These are phyloP conservation scores for Hirtodrosophila confusa DNA, from an alignment of 2,888 invertebrate genomes.

Conservation along the genomic window DNA sequence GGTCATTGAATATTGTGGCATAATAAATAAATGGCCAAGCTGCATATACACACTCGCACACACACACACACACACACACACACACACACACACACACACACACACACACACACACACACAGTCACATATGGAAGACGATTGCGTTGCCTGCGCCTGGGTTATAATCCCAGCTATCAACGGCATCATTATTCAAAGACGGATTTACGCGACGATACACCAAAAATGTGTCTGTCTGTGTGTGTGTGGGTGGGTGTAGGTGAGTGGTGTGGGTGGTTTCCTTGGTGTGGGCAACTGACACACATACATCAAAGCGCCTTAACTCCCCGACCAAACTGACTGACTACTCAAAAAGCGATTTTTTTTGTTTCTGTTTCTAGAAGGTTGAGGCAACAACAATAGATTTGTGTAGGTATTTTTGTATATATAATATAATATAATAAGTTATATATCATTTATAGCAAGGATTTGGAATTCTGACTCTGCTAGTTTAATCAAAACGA, in stretches of 20 bases:
- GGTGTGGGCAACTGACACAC: too few species aligned
- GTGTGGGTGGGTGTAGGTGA: too few species aligned
- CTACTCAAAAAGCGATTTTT: slow-evolving; percentile 70
- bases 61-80: slow-evolving; percentile 13
- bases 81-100: slow-evolving; percentile 7
- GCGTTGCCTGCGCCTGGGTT: slow-evolving; percentile 36
- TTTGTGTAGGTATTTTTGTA: too few species aligned
- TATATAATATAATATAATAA: too few species aligned
- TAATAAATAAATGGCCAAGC: slow-evolving; percentile 72
- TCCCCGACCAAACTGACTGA: slow-evolving; percentile 38
- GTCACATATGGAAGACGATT: slow-evolving; percentile 22
- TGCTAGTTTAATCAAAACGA: too few species aligned
- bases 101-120: slow-evolving; percentile 9
- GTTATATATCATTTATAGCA: too few species aligned
- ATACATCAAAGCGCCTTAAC: slow-evolving; percentile 45
- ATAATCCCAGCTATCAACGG: slow-evolving; percentile 77
- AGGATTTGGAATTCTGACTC: too few species aligned
- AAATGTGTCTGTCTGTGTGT: slow-evolving; percentile 25
- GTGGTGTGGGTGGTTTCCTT: slow-evolving; percentile 1
- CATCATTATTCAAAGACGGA: slow-evolving; percentile 80
- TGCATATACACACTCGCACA: slow-evolving; percentile 23
- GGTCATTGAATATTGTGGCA: slow-evolving; percentile 80
- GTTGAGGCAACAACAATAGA: not conserved
- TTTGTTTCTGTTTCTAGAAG: not conserved
- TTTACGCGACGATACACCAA: slow-evolving; percentile 64